A percentile compares a stretch with the other conserved stretches of the same genome.
Evolutionary conservation across 2,113 vertebrate genomes (phyloP).

Genomic region (Balaeniceps rex): DNA sequence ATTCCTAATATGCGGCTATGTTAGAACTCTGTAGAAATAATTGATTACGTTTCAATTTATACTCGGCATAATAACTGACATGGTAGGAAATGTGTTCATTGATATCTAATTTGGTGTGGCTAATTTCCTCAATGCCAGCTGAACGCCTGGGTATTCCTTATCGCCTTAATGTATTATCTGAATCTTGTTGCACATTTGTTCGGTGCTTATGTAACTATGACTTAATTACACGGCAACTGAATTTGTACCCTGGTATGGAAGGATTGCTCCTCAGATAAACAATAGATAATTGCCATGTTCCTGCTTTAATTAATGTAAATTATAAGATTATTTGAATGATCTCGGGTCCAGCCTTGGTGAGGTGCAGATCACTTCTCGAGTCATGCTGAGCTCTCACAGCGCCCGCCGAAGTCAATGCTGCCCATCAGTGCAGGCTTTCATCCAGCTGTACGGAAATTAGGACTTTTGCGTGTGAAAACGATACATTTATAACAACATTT

Average conservation of each 20-base stretch:
- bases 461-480: not conserved
- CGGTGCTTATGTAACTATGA: not conserved
- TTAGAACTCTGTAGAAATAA: not conserved
- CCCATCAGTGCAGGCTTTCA: not conserved
- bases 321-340: not conserved
- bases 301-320: conserved; percentile 15
- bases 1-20: not conserved
- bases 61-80: not conserved
- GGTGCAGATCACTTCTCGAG: not conserved
- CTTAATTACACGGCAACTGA: conserved; percentile 31
- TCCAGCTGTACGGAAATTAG: not conserved
- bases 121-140: conserved; percentile 28
- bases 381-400: not conserved
- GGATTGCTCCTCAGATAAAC: not conserved
- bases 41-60: conserved; percentile 8
- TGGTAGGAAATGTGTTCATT: not conserved
- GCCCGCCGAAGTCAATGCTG: not conserved
- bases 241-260: not conserved
- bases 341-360: not conserved
- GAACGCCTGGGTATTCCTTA: not conserved
- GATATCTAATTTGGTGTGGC: conserved; percentile 38
- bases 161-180: not conserved
- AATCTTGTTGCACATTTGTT: conserved; percentile 30
- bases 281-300: conserved; percentile 4
- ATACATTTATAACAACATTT: not conserved